These are phyloP conservation scores for Apogon hyalosoma DNA, from an alignment of 2,797 vertebrate genomes.

Conservation along the genomic window DNA sequence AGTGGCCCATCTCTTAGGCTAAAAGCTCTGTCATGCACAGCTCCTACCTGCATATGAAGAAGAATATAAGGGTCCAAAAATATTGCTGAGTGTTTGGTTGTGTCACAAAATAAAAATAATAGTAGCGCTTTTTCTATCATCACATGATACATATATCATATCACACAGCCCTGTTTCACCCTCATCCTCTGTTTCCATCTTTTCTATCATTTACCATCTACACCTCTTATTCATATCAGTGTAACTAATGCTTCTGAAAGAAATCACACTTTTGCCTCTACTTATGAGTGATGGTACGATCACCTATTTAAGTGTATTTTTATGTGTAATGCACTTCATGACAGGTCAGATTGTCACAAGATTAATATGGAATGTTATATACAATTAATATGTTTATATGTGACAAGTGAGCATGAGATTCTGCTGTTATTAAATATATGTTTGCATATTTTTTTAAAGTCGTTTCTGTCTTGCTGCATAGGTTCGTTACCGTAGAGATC, in stretches of 20 bases:
- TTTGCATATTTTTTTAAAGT: constrained; percentile 2
- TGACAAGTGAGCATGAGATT: constrained; percentile 14
- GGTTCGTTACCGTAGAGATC: constrained; percentile 96
- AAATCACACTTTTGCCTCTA: not conserved
- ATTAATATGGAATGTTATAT: constrained; percentile 5
- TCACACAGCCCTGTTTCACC: constrained; percentile 7
- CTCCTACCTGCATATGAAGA: too few species aligned
- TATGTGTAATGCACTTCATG: constrained; percentile 2
- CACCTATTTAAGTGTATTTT: too few species aligned
- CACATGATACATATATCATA: too few species aligned
- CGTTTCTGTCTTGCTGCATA: constrained; percentile 55
- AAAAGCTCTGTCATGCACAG: too few species aligned
- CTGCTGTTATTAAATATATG: not conserved
- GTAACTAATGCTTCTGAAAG: not conserved
- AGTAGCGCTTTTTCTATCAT: too few species aligned
- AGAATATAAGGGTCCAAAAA: too few species aligned
- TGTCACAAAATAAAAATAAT: too few species aligned
- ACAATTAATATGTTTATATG: constrained; percentile 26
- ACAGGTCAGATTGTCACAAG: constrained; percentile 6
- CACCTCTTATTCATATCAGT: not conserved
- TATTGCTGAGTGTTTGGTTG: too few species aligned
- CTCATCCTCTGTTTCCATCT: constrained; percentile 5
- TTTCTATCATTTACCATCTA: constrained; percentile 13
- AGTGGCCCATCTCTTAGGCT: too few species aligned
- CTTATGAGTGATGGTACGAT: not conserved